Evolutionary conservation across 2,797 vertebrate genomes (phyloP), one percentile per base, ranked within the genome.

Genomic region (Buphagus erythrorhynchus): DNA sequence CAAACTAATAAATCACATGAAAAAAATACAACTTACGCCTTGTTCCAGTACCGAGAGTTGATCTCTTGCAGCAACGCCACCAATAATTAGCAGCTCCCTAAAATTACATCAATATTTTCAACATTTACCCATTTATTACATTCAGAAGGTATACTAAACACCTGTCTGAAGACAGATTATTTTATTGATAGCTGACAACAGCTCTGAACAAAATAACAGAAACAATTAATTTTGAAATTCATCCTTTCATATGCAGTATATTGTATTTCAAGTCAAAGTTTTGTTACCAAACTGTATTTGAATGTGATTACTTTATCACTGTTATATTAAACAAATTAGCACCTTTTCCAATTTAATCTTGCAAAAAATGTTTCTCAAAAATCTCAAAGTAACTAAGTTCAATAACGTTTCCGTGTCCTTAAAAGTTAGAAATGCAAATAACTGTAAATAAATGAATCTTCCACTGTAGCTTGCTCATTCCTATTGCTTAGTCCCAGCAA

Each of bases 1-100:
- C 4, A 38, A 88, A 57, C 19, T 55, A 63, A 29, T 35, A 65
- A 40, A 51, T 38, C 4, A 31, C 16, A 72, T 8, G 9, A 78
- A 51, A 88, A 88, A 82, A 87, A 42, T 2, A 24, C 8, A 86
- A 98, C 99, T 86, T 98, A 99, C 99, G 69, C 99, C 99, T 33
- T 98, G 99, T 49, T 99, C 99, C 90, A 99, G 97, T 90, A 98
- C 77, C 16, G 99, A 98, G 26, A 99, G 98, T 94, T 99, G 99
- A 40, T 99, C 99, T 94, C 99, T 99, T 61, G 99, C 99, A 79
- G 99, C 98, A 79, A 99, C 99, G 2, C 99, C 99, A 73, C 99
- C 99, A 71, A 99, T 99, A 91, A 99, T 99, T 79, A 99, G 97
- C 38, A 99, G 98, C 24, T 99, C 99, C 96, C 99, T 99, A 87